Percentiles rank a stretch among this genome's conserved stretches.
Conservation (phyloP, 2,888 invertebrate genomes). For the Cryptocheilus praepositus region DNA sequence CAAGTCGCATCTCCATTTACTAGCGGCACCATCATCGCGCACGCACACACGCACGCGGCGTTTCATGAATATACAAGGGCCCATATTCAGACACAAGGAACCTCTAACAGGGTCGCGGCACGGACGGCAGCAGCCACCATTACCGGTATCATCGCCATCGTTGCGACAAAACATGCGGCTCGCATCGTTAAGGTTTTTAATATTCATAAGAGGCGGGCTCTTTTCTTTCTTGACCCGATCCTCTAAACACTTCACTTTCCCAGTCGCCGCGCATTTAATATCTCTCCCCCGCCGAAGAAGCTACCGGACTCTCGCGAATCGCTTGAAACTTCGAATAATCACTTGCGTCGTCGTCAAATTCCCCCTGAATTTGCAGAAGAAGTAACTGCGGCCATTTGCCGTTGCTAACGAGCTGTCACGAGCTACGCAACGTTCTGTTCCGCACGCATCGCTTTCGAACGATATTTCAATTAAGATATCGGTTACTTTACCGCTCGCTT, state of each 20-base stretch:
- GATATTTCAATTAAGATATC: too few relatives aligned
- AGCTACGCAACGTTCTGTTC: too few relatives aligned
- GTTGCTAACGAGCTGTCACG: too few relatives aligned
- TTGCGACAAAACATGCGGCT: conserved; percentile 15
- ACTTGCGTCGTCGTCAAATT: too few relatives aligned
- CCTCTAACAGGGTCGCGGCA: background rate
- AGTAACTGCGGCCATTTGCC: too few relatives aligned
- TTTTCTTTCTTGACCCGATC: conserved; percentile 9
- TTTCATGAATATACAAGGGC: background rate
- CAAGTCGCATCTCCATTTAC: conserved; percentile 50
- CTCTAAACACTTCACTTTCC: conserved; percentile 11
- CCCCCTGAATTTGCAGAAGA: too few relatives aligned
- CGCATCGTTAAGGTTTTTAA: conserved; percentile 34
- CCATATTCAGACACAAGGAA: conserved; percentile 4
- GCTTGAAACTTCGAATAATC: too few relatives aligned
- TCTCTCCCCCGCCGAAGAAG: too few relatives aligned
- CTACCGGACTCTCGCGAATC: too few relatives aligned
- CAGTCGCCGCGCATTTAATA: too few relatives aligned
- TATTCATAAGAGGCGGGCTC: conserved; percentile 42
- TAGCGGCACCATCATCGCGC: conserved; percentile 18
- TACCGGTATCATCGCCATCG: conserved; percentile 14
- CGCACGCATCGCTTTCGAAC: too few relatives aligned
- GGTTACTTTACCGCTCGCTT: too few relatives aligned
- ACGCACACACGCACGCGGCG: background rate
- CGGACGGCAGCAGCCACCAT: conserved; percentile 14